These are phyloP conservation scores for Mormyrops attenuatus DNA, from an alignment of 2,797 vertebrate genomes.

Conservation along the genomic window DNA sequence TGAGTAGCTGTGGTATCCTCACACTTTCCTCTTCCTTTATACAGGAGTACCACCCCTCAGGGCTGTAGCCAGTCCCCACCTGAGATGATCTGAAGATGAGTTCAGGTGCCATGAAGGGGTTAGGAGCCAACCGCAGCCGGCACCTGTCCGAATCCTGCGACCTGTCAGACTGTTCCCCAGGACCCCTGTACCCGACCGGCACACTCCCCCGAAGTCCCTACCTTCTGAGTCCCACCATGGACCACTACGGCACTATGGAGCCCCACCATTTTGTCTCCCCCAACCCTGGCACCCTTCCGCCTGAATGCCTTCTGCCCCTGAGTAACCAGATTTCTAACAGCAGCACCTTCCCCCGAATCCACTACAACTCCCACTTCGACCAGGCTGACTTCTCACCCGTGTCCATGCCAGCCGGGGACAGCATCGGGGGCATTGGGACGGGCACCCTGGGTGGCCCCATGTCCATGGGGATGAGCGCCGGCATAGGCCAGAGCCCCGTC, in stretches of 20 bases:
- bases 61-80: conserved; percentile 44
- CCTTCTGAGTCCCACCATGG: conserved; percentile 77
- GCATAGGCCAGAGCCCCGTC: conserved; percentile 57
- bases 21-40: conserved; percentile 25
- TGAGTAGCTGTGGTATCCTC: background rate
- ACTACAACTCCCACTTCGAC: conserved; percentile 94
- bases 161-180: conserved; percentile 72
- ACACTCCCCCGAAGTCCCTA: conserved; percentile 83
- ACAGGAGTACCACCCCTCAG: conserved; percentile 47
- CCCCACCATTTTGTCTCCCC: conserved; percentile 69
- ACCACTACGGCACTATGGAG: conserved; percentile 81
- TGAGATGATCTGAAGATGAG: conserved; percentile 63
- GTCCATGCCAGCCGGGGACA: conserved; percentile 74
- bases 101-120: conserved; percentile 84
- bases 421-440: conserved; percentile 83
- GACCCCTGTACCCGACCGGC: conserved; percentile 70
- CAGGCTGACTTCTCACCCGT: conserved; percentile 62
- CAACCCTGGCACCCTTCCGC: conserved; percentile 66
- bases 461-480: conserved; percentile 66
- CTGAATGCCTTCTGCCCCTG: conserved; percentile 84
- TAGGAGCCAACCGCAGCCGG: conserved; percentile 85
- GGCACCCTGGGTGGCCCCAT: conserved; percentile 65
- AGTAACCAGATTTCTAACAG: conserved; percentile 94
- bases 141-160: conserved; percentile 89
- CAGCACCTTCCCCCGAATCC: conserved; percentile 93